Base-by-base conservation (phyloP, 2,888 invertebrate species). In the Hydriomena furcata region DNA sequence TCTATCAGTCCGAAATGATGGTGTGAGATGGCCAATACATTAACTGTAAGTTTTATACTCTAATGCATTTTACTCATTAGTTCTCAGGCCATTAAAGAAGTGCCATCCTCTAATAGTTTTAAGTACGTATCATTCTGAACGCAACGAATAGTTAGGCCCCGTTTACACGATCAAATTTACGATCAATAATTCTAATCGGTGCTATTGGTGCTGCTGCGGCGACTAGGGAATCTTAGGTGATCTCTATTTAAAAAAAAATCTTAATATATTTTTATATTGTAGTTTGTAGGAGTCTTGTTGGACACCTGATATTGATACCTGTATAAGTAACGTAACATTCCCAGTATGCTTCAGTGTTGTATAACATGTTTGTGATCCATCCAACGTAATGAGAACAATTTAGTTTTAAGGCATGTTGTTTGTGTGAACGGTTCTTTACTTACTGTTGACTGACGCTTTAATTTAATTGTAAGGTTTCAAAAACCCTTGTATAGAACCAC, bases 61-160 rank as follows among this genome's bases (percentile, higher is more conserved):
- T 88, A 82, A 85, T 89, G 87, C 88, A 89, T 90, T 89, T 89
- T 89, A 89, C 84, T 85, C 84, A 84, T 81, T 79, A 86, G 89
- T 87, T 89, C 84, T 87, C 88, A 88, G 89, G 90, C 90, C 90
- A 90, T 90, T 86, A 82, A 82, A 76, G 72, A 82, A 85, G 90
- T 90, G 90, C 90, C 90, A 90, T 90, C 84, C 84, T 84, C 81
- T 86, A 78, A 64, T 88, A 88, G 85, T 75, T 80, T 65, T 88
- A 88, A 84, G 86, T 82, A 74, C 79, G 82, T 79, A 78, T 76
- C 77, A 67, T 77, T 80, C 79, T 72, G 73, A 79, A 76, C 10
- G 41, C 72, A 82, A 72, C 79, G 78, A 79, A 73, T 81, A 63
- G 59, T 62, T 61, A 55, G 61, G 61, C 55, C 55, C 61, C 52